Base-by-base conservation (phyloP, 2,888 invertebrate genomes). In the Apamea monoglypha region DNA sequence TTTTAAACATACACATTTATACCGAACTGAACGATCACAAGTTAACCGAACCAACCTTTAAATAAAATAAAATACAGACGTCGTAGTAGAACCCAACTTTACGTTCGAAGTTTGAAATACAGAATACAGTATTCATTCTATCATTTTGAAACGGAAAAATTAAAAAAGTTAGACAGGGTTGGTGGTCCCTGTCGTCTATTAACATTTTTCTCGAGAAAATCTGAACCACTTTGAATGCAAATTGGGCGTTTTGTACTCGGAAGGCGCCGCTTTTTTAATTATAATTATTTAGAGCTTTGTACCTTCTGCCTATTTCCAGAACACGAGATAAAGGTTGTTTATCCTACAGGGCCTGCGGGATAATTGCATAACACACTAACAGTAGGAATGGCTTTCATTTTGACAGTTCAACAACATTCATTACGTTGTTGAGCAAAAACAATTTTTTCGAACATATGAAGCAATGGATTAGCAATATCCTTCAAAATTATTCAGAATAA, bases 171-270 rank as follows among this genome's bases (percentile, higher is more conserved):
- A 32, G 32, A 66, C 70, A 61, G n/a, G 67, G 67, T 80, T 84
- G 69, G 56, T 67, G 67, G 71, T 56, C 71, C 66, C 44, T 44
- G 72, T 71, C 61, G 61, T 50, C 59, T 77, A 67, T 78, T 87
- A 76, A 74, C 64, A 86, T 81, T 77, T 82, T 74, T 77, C 56
- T 64, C 64, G 64, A 63, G 69, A 69, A 78, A 88, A 71, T 82
- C 70, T 67, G 68, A 70, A 87, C 66, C 70, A 66, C 59, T 88
- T 81, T 77, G 63, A 81, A 84, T 87, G 79, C 70, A 87, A 88
- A 88, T 89, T 78, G 71, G 64, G 10, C 64, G 64, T 82, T 84
- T 84, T 87, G 75, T 82, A 74, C 71, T 61, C n/a, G 3, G 44
- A 53, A 63, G 80, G 72, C 14, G 40, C 6, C 63, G 44, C 53